Evolutionary conservation across 2,888 invertebrate genomes (phyloP).

Genomic region (Panorpa germanica): DNA sequence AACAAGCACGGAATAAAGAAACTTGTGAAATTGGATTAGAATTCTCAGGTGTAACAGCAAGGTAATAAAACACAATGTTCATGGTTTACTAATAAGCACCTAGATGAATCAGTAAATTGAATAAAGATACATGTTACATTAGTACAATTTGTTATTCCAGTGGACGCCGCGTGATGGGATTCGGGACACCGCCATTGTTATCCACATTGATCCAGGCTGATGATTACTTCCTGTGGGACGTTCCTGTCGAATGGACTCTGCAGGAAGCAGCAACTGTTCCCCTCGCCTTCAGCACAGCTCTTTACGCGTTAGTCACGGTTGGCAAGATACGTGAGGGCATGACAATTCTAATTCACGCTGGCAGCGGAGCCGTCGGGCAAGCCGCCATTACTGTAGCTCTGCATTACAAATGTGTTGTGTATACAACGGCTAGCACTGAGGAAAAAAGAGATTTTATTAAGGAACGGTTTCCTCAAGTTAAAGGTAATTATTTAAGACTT

Average conservation of each 20-base stretch:
- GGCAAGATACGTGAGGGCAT: conserved; percentile 21
- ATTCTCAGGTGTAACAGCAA: conserved; percentile 35
- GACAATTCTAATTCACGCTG: conserved; percentile 32
- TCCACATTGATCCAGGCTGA: conserved; percentile 50
- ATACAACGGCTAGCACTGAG: conserved; percentile 47
- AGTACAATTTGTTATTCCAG: conserved; percentile 26
- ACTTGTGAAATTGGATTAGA: conserved; percentile 52
- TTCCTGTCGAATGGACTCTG: conserved; percentile 53
- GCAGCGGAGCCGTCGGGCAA: conserved; percentile 55
- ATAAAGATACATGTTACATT: too few species aligned
- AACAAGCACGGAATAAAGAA: conserved; percentile 39
- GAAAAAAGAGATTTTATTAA: conserved; percentile 44
- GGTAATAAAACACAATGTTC: too few species aligned
- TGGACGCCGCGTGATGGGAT: conserved; percentile 38
- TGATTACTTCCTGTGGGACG: conserved; percentile 30
- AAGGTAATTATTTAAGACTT: too few species aligned
- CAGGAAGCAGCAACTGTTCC: conserved; percentile 63
- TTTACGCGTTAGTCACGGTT: conserved; percentile 27
- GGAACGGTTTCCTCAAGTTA: conserved; percentile 28
- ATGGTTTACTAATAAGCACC: too few species aligned
- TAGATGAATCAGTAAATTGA: too few species aligned
- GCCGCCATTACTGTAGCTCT: conserved; percentile 59
- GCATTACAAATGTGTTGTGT: conserved; percentile 40
- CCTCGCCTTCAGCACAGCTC: conserved; percentile 54
- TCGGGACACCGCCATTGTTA: too few species aligned